Evolutionary conservation across 2,113 vertebrate genomes (phyloP).

Genomic region (Catharus fuscescens): DNA sequence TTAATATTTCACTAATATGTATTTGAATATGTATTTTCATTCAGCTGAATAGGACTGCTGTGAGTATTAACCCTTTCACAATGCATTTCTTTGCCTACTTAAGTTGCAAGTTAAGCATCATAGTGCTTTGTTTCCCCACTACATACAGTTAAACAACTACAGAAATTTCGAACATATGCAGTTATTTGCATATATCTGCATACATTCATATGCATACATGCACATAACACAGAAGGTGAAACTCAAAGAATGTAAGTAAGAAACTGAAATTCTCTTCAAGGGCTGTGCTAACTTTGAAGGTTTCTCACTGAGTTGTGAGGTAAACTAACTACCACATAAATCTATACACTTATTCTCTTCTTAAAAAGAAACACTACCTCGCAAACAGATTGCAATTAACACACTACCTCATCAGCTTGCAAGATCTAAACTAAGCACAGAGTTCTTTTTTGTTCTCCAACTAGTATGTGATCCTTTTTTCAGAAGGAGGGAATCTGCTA

Average conservation of each 20-base stretch:
- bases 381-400: conserved; percentile 29
- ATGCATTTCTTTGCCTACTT: background rate
- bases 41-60: background rate
- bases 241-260: conserved; percentile 11
- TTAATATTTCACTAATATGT: background rate
- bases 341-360: background rate
- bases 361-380: background rate
- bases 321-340: background rate
- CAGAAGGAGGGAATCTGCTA: background rate
- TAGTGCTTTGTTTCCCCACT: background rate
- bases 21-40: background rate
- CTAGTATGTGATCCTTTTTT: background rate
- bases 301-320: background rate
- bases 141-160: background rate
- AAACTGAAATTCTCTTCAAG: conserved; percentile 30
- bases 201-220: background rate
- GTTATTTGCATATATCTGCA: background rate
- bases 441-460: background rate
- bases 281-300: conserved; percentile 1
- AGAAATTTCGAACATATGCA: background rate
- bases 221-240: background rate
- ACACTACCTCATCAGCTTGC: background rate
- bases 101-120: background rate
- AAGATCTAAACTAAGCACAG: background rate
- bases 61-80: background rate